Evolutionary conservation across 2,113 vertebrate genomes (phyloP).

Genomic region (Pluvialis apricaria): DNA sequence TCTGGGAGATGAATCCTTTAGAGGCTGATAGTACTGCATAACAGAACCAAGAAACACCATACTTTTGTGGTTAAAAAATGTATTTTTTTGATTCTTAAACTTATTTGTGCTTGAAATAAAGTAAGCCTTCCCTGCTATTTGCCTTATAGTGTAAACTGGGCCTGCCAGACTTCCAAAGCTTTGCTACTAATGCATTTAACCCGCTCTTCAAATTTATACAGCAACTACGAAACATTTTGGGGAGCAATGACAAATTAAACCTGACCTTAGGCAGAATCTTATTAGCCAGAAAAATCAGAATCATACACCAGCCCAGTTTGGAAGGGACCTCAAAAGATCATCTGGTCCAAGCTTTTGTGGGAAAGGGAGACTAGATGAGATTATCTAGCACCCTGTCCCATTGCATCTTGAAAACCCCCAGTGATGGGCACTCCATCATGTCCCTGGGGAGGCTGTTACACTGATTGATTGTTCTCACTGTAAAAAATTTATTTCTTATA

Average conservation of each 20-base stretch:
- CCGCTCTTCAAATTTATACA: background rate
- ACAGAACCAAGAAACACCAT: background rate
- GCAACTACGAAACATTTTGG: background rate
- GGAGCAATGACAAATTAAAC: background rate
- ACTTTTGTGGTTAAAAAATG: background rate
- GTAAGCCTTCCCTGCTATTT: background rate
- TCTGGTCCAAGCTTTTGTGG: background rate
- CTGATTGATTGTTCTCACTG: background rate
- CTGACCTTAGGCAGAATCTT: background rate
- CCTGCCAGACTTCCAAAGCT: background rate
- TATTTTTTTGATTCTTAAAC: background rate
- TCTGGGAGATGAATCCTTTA: background rate
- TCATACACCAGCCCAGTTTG: background rate
- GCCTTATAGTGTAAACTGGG: background rate
- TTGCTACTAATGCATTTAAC: background rate
- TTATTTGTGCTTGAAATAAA: background rate
- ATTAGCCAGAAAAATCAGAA: background rate
- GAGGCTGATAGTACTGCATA: background rate
- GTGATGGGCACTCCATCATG: rapidly evolving
- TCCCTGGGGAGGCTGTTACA: background rate
- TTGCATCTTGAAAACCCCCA: background rate
- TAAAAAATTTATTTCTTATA: background rate
- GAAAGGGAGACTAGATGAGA: background rate
- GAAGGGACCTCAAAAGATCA: background rate
- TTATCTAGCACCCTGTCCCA: background rate